Evolutionary conservation across 2,797 vertebrate species (phyloP).

Genomic region (Loriculus beryllinus): DNA sequence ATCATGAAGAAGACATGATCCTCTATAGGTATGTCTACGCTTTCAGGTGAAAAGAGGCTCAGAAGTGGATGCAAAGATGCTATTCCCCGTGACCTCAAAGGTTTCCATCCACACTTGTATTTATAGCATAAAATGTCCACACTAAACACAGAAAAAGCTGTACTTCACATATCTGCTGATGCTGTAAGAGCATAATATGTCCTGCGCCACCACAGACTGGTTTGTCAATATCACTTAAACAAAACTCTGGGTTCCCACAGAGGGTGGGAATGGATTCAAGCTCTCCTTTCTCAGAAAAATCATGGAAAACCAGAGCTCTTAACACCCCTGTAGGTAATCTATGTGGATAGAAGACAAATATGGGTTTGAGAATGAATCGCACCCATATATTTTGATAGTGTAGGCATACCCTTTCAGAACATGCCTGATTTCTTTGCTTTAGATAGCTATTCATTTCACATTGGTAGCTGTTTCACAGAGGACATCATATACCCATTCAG

Average conservation of each 20-base stretch:
- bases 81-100: neutral
- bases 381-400: neutral
- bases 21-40: conserved; percentile 16
- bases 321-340: neutral
- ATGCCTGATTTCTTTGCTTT: neutral
- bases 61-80: neutral
- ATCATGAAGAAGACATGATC: neutral
- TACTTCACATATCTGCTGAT: neutral
- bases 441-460: neutral
- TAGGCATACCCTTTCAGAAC: conserved; percentile 39
- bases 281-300: neutral
- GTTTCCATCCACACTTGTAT: neutral
- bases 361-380: neutral
- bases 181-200: neutral
- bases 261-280: neutral
- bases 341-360: neutral
- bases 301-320: neutral
- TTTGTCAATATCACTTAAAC: neutral
- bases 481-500: neutral
- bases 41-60: neutral
- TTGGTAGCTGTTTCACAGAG: neutral
- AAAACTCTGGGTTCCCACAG: neutral
- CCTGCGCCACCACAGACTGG: neutral
- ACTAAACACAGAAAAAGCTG: neutral
- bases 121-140: neutral